These are phyloP conservation scores for Cosmia trapezina DNA, from an alignment of 2,888 invertebrate genomes.

Conservation along the genomic window DNA sequence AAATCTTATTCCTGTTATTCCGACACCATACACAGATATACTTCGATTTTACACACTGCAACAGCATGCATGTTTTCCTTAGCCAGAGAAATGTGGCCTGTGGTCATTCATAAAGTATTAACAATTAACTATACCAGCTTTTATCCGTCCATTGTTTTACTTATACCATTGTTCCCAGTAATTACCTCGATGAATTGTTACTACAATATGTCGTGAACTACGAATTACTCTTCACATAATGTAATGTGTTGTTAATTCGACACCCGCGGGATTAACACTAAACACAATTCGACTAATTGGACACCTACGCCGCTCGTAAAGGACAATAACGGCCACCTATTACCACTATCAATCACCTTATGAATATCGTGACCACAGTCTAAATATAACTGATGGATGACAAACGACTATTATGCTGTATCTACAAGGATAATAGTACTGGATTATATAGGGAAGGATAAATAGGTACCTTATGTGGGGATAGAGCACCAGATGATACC, in stretches of 20 bases:
- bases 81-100: not conserved
- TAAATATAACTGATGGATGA: constrained; percentile 29
- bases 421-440: constrained; percentile 31
- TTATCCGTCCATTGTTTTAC: constrained; percentile 22
- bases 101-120: constrained; percentile 4
- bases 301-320: constrained; percentile 33
- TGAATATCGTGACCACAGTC: not conserved
- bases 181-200: constrained; percentile 11
- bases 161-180: constrained; percentile 15
- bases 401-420: not conserved
- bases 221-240: constrained; percentile 12
- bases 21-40: not conserved
- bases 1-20: not conserved
- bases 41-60: not conserved
- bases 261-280: constrained; percentile 21
- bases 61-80: not conserved
- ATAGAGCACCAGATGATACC: constrained; percentile 27
- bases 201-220: constrained; percentile 8
- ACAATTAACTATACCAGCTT: not conserved
- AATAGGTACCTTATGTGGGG: constrained; percentile 33
- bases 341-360: constrained; percentile 17
- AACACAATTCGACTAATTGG: constrained; percentile 46
- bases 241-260: constrained; percentile 22
- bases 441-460: constrained; percentile 19
- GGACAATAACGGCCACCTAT: constrained; percentile 18